A percentile compares a stretch with the other conserved stretches of the same genome.
phyloP scores from a whole-genome alignment of 1,140 invertebrate genomes.

The Tetragnatha versicolor region DNA sequence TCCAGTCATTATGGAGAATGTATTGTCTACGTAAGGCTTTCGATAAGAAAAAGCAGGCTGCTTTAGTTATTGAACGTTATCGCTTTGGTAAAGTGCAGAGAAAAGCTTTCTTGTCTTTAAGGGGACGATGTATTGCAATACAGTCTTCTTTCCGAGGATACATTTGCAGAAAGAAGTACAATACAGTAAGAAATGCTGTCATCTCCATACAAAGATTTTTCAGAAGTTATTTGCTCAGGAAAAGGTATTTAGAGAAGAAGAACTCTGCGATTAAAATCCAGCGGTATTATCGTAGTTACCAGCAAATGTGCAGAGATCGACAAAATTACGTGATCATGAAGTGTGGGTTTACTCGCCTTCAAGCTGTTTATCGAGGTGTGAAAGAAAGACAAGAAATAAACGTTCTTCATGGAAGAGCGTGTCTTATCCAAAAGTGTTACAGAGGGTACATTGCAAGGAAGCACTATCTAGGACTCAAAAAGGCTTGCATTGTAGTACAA shows the following conservation, averaged over 20 bases:
- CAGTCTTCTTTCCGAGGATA: neutral
- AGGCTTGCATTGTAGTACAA: neutral
- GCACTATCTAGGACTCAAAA: neutral
- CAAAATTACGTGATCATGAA: neutral
- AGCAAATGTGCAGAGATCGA: neutral
- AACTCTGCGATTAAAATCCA: slow-evolving; percentile 2
- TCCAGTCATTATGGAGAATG: slow-evolving; percentile 56
- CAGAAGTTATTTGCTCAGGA: neutral
- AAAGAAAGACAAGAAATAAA: neutral
- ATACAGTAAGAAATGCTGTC: neutral
- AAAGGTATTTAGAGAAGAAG: neutral
- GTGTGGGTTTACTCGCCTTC: neutral
- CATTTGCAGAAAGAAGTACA: neutral
- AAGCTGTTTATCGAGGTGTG: neutral
- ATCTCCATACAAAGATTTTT: neutral
- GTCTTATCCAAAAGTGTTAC: neutral
- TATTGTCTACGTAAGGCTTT: neutral
- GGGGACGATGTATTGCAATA: neutral
- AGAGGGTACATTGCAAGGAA: neutral
- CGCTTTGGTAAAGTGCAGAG: neutral
- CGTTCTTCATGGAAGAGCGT: neutral
- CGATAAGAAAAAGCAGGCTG: neutral
- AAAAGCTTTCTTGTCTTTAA: neutral
- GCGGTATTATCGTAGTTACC: neutral
- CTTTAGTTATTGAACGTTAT: neutral